Percentiles rank a stretch among this genome's conserved stretches.
Conservation (phyloP, 2,888 invertebrate genomes). For the Scaptomyza polygonia region DNA sequence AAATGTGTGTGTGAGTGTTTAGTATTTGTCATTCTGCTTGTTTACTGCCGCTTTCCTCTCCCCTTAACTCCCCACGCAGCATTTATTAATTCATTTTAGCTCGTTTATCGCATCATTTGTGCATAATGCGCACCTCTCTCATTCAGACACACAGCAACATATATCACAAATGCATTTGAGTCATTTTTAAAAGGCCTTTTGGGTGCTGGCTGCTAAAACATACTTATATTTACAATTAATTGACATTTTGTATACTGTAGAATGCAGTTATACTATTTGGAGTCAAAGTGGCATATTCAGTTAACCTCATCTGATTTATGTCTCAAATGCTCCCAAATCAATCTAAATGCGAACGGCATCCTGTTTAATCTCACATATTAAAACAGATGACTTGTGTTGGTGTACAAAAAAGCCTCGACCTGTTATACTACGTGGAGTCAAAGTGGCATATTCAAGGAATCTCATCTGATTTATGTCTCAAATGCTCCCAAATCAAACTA, state of each 20-base stretch:
- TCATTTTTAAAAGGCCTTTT: constrained; percentile 44
- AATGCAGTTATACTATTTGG: constrained; percentile 23
- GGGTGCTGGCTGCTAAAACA: constrained; percentile 5
- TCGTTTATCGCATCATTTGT: constrained; percentile 65
- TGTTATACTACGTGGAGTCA: constrained; percentile 30
- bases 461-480: constrained; percentile 33
- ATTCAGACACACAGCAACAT: not conserved
- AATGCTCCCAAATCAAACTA: constrained; percentile 35
- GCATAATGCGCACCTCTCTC: constrained; percentile 48
- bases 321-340: not conserved
- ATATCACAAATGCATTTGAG: constrained; percentile 46
- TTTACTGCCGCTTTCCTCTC: constrained; percentile 7
- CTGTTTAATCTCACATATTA: not conserved
- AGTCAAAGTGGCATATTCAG: constrained; percentile 45
- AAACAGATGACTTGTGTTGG: constrained; percentile 2
- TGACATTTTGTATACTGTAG: constrained; percentile 51
- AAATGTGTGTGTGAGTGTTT: not conserved
- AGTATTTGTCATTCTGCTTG: constrained; percentile 21
- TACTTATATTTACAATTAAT: constrained; percentile 15
- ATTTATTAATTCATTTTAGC: constrained; percentile 61
- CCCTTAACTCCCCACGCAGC: constrained; percentile 17
- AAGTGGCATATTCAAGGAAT: constrained; percentile 42
- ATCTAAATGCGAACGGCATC: not conserved
- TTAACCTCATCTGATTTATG: not conserved
- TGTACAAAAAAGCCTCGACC: not conserved